Conservation (phyloP, 2,113 vertebrate species). For the Ptyas mucosa region DNA sequence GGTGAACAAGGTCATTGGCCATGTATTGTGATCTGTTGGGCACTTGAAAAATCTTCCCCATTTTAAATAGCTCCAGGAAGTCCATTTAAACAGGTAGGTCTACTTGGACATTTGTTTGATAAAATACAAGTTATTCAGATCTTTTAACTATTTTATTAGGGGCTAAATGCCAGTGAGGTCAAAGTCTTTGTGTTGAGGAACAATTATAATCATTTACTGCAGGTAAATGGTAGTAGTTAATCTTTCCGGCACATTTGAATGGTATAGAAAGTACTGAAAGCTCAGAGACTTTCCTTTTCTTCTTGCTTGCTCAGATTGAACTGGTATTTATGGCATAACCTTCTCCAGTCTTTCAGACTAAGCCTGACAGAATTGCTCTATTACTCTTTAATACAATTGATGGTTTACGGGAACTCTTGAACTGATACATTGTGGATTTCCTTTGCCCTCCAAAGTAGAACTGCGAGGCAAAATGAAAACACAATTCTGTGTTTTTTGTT, state of each 20-base stretch:
- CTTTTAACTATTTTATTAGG: not conserved
- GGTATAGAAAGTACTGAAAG: not conserved
- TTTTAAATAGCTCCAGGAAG: not conserved
- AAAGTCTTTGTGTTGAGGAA: not conserved
- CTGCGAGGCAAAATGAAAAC: not conserved
- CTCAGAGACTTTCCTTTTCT: not conserved
- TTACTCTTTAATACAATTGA: not conserved
- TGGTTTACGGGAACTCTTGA: not conserved
- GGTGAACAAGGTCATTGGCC: not conserved
- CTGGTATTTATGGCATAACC: not conserved
- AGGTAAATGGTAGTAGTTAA: not conserved
- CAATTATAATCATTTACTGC: not conserved
- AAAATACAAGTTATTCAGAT: not conserved
- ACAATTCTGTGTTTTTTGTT: not conserved
- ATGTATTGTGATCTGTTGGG: not conserved
- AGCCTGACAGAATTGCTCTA: not conserved
- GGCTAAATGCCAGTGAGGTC: not conserved
- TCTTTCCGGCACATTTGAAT: not conserved
- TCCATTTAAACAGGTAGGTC: not conserved
- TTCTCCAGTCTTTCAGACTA: not conserved
- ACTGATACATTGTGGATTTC: not conserved
- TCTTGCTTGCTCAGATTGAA: not conserved
- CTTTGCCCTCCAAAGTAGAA: not conserved
- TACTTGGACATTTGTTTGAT: not conserved
- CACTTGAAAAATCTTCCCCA: not conserved